phyloP scores from a whole-genome alignment of 2,797 vertebrate genomes.

The Psittacula derbiana region DNA sequence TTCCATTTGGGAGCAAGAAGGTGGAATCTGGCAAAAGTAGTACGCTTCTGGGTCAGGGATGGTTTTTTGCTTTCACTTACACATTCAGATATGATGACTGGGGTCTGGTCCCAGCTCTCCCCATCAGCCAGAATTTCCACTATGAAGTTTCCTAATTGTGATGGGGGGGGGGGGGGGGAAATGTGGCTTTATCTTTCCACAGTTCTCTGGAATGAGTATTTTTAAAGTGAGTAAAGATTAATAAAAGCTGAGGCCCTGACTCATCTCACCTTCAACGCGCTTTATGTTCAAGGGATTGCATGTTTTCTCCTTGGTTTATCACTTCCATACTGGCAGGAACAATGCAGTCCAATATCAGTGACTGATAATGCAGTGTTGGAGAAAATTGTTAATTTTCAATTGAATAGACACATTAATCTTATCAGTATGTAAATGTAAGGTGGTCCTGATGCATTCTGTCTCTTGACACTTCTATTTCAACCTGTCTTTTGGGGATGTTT shows the following conservation, averaged over 20 bases:
- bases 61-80: background rate
- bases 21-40: background rate
- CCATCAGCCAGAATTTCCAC: background rate
- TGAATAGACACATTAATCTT: background rate
- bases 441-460: background rate
- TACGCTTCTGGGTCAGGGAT: background rate
- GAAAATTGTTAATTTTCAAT: background rate
- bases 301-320: background rate
- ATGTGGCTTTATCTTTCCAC: background rate
- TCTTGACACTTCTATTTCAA: background rate
- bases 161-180: rapidly evolving
- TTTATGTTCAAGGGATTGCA: background rate
- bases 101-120: background rate
- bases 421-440: background rate
- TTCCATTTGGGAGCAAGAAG: background rate
- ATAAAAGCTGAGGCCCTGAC: background rate
- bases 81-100: background rate
- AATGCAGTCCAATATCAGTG: background rate
- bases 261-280: background rate
- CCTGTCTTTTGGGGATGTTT: background rate
- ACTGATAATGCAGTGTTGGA: background rate
- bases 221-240: background rate
- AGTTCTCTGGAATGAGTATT: background rate
- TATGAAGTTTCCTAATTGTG: background rate
- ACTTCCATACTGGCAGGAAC: background rate